phyloP scores from a whole-genome alignment of 2,888 invertebrate genomes.

The Malacosoma neustria region DNA sequence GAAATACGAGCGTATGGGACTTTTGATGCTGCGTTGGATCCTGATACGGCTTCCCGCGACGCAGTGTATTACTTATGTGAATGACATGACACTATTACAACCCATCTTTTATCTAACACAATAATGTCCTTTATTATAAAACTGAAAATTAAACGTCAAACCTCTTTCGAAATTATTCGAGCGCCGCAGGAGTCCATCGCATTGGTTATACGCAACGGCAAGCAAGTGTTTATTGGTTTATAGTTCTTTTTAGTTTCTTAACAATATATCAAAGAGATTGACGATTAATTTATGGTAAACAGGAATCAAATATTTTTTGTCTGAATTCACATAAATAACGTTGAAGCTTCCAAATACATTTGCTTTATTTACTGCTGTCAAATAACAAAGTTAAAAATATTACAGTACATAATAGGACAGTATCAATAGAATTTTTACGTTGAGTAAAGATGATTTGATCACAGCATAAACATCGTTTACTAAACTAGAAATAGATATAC shows the following conservation, averaged over 20 bases:
- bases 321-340: not conserved
- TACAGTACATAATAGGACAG: too few species aligned
- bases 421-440: too few species aligned
- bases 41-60: slow-evolving; percentile 47
- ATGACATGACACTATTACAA: slow-evolving; percentile 69
- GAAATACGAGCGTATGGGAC: too few species aligned
- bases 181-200: slow-evolving; percentile 59
- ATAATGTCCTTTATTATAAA: slow-evolving; percentile 67
- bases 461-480: too few species aligned
- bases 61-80: slow-evolving; percentile 56
- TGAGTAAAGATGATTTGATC: too few species aligned
- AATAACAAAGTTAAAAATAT: too few species aligned
- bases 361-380: too few species aligned
- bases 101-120: slow-evolving; percentile 68
- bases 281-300: slow-evolving; percentile 38
- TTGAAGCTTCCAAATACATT: too few species aligned
- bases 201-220: slow-evolving; percentile 42
- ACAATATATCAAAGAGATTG: slow-evolving; percentile 38
- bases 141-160: slow-evolving; percentile 59
- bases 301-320: not conserved
- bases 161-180: slow-evolving; percentile 58
- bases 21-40: not conserved
- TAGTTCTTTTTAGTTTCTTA: slow-evolving; percentile 36
- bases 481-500: too few species aligned
- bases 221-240: slow-evolving; percentile 60